These are phyloP conservation scores for Ophioninae sp. DNA, from an alignment of 2,888 invertebrate species.

Conservation along the genomic window DNA sequence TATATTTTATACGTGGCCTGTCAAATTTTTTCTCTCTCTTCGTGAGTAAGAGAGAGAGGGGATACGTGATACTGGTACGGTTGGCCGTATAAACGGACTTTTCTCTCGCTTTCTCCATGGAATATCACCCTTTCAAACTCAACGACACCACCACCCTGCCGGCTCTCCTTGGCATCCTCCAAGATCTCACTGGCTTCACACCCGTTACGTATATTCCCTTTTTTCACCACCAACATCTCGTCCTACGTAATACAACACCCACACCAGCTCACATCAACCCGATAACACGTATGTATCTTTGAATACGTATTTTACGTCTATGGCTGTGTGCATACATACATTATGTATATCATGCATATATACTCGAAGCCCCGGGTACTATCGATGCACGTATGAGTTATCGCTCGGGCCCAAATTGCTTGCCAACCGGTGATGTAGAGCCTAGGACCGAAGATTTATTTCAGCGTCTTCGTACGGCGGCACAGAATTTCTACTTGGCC, in stretches of 20 bases:
- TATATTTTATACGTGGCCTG: constrained; percentile 46
- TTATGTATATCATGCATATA: constrained; percentile 71
- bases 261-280: background rate
- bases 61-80: constrained; percentile 39
- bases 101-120: constrained; percentile 55
- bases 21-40: constrained; percentile 45
- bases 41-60: constrained; percentile 21
- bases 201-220: constrained; percentile 30
- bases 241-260: constrained; percentile 45
- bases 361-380: constrained; percentile 68
- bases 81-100: constrained; percentile 32
- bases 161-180: constrained; percentile 39
- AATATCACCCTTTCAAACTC: constrained; percentile 41
- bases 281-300: constrained; percentile 17
- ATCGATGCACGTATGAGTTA: constrained; percentile 81
- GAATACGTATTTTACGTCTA: constrained; percentile 52
- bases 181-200: constrained; percentile 33
- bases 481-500: constrained; percentile 57
- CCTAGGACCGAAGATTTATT: constrained; percentile 78
- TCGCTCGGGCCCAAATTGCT: constrained; percentile 80
- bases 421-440: constrained; percentile 80
- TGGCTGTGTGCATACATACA: constrained; percentile 64
- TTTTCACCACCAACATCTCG: constrained; percentile 45
- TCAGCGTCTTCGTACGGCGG: constrained; percentile 65
- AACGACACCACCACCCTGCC: constrained; percentile 38